Evolutionary conservation across 1,140 invertebrate genomes (phyloP), one percentile per base, ranked within the genome.

Genomic region (Drosophila lacertosa): DNA sequence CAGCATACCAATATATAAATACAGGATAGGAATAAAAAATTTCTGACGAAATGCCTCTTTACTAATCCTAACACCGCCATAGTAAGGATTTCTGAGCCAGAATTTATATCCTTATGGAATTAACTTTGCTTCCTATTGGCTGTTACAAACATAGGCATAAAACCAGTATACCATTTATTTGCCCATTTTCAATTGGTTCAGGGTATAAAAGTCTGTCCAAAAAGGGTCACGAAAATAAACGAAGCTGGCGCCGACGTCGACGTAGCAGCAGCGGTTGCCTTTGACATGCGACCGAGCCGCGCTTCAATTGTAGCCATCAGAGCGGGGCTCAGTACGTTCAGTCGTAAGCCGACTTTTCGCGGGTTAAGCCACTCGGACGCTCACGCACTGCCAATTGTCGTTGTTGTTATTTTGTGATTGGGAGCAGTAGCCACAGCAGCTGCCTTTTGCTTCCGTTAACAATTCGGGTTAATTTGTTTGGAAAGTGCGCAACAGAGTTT

Each of bases 391-490:
- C 29, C 39, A 58, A 60, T 78, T 62, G 40, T 45, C 57, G 40
- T 51, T 35, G 47, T 40, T 66, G 3, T 32, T 50, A 16, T 15
- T 51, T 42, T 50, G 24, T 39, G 16, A 50, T 53, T 47, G 42
- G 20, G 16, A 15, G 18, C 24, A 65, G 55, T 45, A n/a, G n/a
- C n/a, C 7, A 4, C 37, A 44, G 47, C 53, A 54, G 22, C 47
- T 44, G 63, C 35, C 55, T 72, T 42, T 70, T 51, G 74, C 54
- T 86, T 86, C 82, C 82, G 82, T 65, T 81, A 29, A 42, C 57
- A 63, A 86, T 84, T 84, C 70, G 81, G 81, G 81, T 77, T 86
- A 86, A 88, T 81, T 88, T 81, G 64, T 81, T 84, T 84, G 57
- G 80, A 82, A 83, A 82, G 78, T 86, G 65, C 62, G 24, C 54